phyloP scores from a whole-genome alignment of 2,888 invertebrate genomes.

The Archips crataeganus region DNA sequence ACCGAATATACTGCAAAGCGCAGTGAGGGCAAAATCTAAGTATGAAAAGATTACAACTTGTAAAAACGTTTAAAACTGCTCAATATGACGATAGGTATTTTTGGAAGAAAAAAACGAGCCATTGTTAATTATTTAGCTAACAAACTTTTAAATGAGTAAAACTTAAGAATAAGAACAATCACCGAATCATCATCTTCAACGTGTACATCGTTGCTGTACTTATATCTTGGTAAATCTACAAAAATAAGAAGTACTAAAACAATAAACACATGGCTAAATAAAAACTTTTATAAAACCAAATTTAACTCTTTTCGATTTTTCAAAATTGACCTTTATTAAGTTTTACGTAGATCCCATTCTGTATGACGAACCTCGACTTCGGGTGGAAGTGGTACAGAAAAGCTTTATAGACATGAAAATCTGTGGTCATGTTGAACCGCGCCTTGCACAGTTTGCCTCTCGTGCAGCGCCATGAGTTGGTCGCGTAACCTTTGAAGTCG shows the following conservation, averaged over 20 bases:
- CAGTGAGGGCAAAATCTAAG: too few species aligned
- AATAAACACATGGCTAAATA: too few species aligned
- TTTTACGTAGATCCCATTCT: constrained; percentile 48
- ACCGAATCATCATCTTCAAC: not conserved
- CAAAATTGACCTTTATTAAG: not conserved
- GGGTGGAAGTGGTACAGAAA: constrained; percentile 49
- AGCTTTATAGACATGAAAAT: constrained; percentile 12
- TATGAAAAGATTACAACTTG: too few species aligned
- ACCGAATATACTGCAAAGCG: too few species aligned
- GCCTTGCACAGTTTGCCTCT: constrained; percentile 34
- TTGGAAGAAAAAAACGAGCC: not conserved
- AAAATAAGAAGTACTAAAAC: not conserved
- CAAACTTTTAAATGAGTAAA: too few species aligned
- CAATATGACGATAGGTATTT: not conserved
- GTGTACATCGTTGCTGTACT: not conserved
- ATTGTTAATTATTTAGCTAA: not conserved
- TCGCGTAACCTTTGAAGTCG: constrained; percentile 12
- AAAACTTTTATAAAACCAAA: too few species aligned
- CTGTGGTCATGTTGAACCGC: constrained; percentile 19
- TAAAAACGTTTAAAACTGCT: not conserved
- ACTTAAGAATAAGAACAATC: not conserved
- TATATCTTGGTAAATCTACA: not conserved
- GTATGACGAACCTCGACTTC: constrained; percentile 47
- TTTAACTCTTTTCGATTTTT: not conserved
- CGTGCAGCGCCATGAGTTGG: constrained; percentile 27